Evolutionary conservation across 2,888 invertebrate genomes (phyloP), one percentile per base, ranked within the genome.

Genomic region (Agonopterix arenella): DNA sequence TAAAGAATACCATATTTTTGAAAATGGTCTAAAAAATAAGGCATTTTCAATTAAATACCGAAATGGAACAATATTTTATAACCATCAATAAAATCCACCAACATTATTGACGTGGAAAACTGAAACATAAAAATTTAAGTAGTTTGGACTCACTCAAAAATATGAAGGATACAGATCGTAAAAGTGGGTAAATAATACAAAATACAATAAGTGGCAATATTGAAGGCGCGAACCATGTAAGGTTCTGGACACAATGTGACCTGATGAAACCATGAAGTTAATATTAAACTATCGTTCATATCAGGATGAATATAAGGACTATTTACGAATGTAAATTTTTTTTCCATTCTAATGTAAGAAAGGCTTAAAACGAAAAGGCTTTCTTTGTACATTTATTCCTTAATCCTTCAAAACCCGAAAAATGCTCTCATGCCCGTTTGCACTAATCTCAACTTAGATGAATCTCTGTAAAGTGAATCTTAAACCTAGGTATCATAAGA

Each of bases 171-270:
- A 73, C 72, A 60, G 70, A 58, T 84, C 84, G 80, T 88, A 88
- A 88, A 84, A 77, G 79, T 76, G 74, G 80, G 85, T 85, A 86
- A 86, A 86, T 86, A 88, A 84, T 86, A 88, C 88, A 86, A 86
- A 86, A 89, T 86, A 89, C 86, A 85, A 85, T 89, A 88, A 86
- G 84, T 85, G 82, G 74, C 78, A 73, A 81, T 86, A 86, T 84
- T 79, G 79, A 65, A 73, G 79, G 73, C 69, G 65, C 62, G 64
- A 63, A 64, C 57, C 48, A n/a, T 2, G 16, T 54, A 47, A 70
- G 53, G 79, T 1, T 47, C 13, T 11, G 38, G 37, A 16, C 36
- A 40, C 44, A 45, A 37, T 9, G 45, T 5, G 45, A 36, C 1
- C 4, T 8, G 38, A 10, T 38, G 38, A 38, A 38, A 4, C 10